Evolutionary conservation across 92 coral and sea anemone genomes (phyloP).

Genomic region (Parazoanthus darwini): DNA sequence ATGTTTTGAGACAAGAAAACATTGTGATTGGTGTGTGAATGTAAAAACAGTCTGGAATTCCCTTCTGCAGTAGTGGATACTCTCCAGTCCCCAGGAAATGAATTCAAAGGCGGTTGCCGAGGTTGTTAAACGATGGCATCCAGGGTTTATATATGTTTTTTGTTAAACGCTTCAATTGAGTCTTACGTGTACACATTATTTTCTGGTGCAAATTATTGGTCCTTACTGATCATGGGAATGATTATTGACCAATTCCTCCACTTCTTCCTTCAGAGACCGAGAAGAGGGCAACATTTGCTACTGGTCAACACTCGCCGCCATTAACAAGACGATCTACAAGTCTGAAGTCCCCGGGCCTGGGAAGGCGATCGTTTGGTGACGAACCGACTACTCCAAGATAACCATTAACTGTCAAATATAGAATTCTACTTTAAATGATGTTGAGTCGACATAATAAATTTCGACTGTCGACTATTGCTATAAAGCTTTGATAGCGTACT

Average conservation of each 20-base stretch:
- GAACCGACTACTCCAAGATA: constrained; percentile 13
- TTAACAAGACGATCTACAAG: constrained; percentile 15
- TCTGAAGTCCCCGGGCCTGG: neutral
- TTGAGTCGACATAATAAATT: neutral
- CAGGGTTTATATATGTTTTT: neutral
- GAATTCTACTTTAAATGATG: neutral
- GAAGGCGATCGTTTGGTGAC: neutral
- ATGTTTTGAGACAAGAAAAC: no score
- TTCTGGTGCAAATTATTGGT: neutral
- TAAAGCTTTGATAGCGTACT: neutral
- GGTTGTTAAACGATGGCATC: no score
- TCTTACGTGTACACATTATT: neutral
- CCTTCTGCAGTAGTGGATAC: no score
- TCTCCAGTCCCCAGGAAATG: no score
- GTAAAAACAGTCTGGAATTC: no score
- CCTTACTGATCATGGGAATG: neutral
- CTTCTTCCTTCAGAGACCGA: neutral
- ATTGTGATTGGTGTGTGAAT: no score
- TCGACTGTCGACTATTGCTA: neutral
- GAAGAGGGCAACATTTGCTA: neutral
- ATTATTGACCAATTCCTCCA: neutral
- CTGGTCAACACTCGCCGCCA: constrained; percentile 8
- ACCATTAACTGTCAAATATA: neutral
- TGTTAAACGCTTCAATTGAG: neutral
- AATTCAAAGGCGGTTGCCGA: no score